These are phyloP conservation scores for Drosophila setifemur DNA, from an alignment of 1,140 invertebrate genomes.

Conservation along the genomic window DNA sequence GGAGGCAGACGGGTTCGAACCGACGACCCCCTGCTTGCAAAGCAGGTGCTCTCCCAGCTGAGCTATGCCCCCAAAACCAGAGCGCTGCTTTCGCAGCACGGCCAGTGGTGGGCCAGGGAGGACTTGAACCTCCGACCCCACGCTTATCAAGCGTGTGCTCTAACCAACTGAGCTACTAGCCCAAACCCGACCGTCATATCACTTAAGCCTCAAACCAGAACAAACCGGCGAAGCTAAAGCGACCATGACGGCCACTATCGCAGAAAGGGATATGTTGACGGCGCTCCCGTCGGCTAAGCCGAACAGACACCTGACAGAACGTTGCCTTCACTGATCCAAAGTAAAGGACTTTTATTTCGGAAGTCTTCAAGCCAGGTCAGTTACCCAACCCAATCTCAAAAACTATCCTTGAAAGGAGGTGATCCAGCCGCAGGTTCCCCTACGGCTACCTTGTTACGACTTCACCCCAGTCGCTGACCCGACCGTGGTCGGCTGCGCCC, in stretches of 20 bases:
- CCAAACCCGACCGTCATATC: too few species aligned
- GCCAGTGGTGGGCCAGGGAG: conserved; percentile 21
- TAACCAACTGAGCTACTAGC: conserved; percentile 33
- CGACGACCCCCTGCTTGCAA: conserved; percentile 27
- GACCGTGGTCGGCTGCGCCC: conserved; percentile 46
- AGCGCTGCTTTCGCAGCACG: too few species aligned
- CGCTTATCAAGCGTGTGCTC: conserved; percentile 20
- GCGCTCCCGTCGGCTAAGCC: too few species aligned
- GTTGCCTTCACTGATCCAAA: too few species aligned
- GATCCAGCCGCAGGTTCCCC: conserved; percentile 83
- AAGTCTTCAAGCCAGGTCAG: too few species aligned
- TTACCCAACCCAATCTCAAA: too few species aligned
- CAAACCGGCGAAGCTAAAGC: too few species aligned
- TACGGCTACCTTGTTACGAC: conserved; percentile 85
- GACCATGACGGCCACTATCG: too few species aligned
- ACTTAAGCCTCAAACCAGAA: too few species aligned
- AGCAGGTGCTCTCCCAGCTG: conserved; percentile 29
- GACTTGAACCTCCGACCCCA: conserved; percentile 29
- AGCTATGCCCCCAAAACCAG: conserved; percentile 14
- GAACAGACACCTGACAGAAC: too few species aligned
- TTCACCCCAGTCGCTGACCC: conserved; percentile 82
- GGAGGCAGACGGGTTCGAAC: conserved; percentile 16
- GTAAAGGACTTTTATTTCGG: too few species aligned
- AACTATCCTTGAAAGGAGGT: conserved; percentile 61
- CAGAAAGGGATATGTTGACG: too few species aligned